A percentile compares a stretch with the other conserved stretches of the same genome.
Evolutionary conservation across 2,797 vertebrate species (phyloP).

Genomic region (Periophthalmus magnuspinnatus): DNA sequence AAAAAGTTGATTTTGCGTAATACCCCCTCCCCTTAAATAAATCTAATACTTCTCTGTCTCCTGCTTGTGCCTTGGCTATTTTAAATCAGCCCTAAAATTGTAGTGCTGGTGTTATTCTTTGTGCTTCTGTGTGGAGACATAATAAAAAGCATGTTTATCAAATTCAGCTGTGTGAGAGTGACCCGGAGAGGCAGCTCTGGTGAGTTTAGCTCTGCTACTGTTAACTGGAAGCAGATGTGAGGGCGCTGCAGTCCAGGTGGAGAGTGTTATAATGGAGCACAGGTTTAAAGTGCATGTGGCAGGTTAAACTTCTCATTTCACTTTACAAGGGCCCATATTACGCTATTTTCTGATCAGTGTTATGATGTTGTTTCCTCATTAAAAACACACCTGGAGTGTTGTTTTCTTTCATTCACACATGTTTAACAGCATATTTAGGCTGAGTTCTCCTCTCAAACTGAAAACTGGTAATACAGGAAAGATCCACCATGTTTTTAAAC

Average conservation of each 20-base stretch:
- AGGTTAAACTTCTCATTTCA: no score
- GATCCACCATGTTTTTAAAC: no score
- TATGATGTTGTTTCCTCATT: no score
- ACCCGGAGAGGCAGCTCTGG: conserved; percentile 15
- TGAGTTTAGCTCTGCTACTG: conserved; percentile 17
- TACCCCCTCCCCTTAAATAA: background rate
- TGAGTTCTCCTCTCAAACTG: no score
- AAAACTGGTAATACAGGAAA: no score
- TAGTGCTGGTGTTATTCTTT: background rate
- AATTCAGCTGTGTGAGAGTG: conserved; percentile 20
- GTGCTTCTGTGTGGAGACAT: conserved; percentile 17
- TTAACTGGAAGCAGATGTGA: conserved; percentile 35
- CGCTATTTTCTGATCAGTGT: no score
- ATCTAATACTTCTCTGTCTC: background rate
- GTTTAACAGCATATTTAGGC: no score
- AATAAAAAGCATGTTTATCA: conserved; percentile 18
- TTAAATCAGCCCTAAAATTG: conserved; percentile 7
- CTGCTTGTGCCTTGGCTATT: background rate
- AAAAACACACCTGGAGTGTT: no score
- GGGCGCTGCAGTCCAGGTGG: conserved; percentile 4
- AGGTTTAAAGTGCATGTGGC: background rate
- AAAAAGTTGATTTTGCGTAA: no score
- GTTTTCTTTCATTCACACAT: no score
- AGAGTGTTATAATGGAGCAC: conserved; percentile 12
- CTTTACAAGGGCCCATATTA: no score